Percentiles rank a stretch among this genome's conserved stretches.
These are phyloP conservation scores for Podilymbus podiceps DNA, from an alignment of 2,113 vertebrate species.

Conservation along the genomic window DNA sequence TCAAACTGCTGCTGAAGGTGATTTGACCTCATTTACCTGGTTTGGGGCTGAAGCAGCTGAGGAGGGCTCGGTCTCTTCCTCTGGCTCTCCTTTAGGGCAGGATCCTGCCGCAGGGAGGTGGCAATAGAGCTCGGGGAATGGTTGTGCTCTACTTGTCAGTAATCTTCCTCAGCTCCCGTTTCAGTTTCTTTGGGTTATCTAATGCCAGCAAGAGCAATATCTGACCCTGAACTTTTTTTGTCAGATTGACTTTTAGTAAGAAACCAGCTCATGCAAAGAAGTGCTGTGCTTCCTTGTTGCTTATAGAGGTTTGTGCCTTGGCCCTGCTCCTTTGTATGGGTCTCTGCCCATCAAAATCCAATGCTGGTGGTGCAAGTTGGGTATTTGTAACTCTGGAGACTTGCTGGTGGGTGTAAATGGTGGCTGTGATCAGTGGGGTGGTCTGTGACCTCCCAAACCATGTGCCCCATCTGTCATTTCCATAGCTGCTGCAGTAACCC, in stretches of 20 bases:
- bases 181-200: not conserved
- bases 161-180: not conserved
- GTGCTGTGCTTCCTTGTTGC: not conserved
- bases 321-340: not conserved
- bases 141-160: not conserved
- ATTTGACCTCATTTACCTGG: not conserved
- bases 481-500: not conserved
- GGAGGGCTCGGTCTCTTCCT: not conserved
- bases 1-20: not conserved
- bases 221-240: not conserved
- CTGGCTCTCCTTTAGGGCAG: not conserved
- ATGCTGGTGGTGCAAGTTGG: not conserved
- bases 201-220: not conserved
- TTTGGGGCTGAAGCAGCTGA: not conserved
- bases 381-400: not conserved
- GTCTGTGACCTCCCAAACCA: not conserved
- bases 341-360: not conserved
- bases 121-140: not conserved
- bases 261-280: not conserved
- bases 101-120: not conserved
- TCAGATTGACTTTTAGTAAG: not conserved
- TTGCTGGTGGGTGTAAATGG: not conserved
- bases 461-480: fast-evolving
- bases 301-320: not conserved
- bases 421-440: not conserved